A percentile compares a stretch with the other conserved stretches of the same genome.
Evolutionary conservation across 2,113 vertebrate genomes (phyloP).

Genomic region (Lipotes vexillifer): DNA sequence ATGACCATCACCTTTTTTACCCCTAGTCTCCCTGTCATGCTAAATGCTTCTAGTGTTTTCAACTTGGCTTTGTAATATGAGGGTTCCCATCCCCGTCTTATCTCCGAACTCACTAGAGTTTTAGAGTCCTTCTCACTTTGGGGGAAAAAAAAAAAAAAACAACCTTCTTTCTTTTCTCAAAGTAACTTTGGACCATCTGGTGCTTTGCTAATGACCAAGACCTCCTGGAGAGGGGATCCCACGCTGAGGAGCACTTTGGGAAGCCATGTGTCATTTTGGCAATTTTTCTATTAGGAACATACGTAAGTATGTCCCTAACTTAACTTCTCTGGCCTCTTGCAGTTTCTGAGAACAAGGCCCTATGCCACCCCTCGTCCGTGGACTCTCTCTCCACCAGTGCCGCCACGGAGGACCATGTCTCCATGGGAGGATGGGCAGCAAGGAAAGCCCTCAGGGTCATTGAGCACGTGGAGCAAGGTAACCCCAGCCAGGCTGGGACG

Average conservation of each 20-base stretch:
- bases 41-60: not conserved
- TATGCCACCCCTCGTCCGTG: slow-evolving; percentile 98
- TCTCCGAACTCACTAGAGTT: not conserved
- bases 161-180: not conserved
- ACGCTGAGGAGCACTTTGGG: not conserved
- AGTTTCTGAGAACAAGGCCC: slow-evolving; percentile 98
- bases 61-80: not conserved
- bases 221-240: not conserved
- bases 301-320: not conserved
- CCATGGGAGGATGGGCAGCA: slow-evolving; percentile 99
- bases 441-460: slow-evolving; percentile 95
- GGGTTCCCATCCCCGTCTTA: not conserved
- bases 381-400: slow-evolving; percentile 98
- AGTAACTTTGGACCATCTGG: not conserved
- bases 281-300: not conserved
- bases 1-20: rapidly evolving
- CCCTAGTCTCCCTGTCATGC: not conserved
- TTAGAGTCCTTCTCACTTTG: not conserved
- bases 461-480: slow-evolving; percentile 97
- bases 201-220: not conserved
- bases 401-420: slow-evolving; percentile 97
- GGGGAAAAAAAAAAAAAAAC: not conserved
- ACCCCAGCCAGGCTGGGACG: not conserved
- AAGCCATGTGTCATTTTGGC: not conserved
- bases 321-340: slow-evolving; percentile 66